Evolutionary conservation across 2,113 vertebrate species (phyloP).

Genomic region (Pristiophorus japonicus): DNA sequence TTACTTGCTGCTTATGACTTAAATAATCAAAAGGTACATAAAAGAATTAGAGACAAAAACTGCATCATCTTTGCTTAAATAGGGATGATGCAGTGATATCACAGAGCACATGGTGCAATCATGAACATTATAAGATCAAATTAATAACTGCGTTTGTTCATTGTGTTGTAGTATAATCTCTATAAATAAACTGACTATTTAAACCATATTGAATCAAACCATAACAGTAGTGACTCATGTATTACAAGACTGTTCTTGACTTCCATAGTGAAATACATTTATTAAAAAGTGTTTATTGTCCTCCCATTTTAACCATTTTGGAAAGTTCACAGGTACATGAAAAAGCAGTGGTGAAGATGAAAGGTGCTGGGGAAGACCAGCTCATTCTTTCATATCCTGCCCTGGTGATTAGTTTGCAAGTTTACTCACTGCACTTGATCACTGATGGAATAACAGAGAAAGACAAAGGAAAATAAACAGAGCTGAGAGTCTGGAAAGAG

Average conservation of each 20-base stretch:
- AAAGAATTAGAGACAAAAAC: neutral
- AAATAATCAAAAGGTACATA: neutral
- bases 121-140: neutral
- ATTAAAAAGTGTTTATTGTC: neutral
- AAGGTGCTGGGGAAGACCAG: neutral
- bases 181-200: neutral
- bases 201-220: neutral
- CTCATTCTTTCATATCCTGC: neutral
- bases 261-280: neutral
- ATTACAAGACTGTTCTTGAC: neutral
- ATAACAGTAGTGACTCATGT: neutral
- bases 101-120: neutral
- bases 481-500: neutral
- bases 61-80: neutral
- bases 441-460: neutral
- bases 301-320: neutral
- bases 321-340: neutral
- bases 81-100: neutral
- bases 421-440: neutral
- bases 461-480: conserved; percentile 16
- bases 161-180: neutral
- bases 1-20: neutral
- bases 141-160: neutral
- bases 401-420: neutral
- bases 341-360: neutral